Evolutionary conservation across 2,888 invertebrate species (phyloP).

Genomic region (Anorthoa munda): DNA sequence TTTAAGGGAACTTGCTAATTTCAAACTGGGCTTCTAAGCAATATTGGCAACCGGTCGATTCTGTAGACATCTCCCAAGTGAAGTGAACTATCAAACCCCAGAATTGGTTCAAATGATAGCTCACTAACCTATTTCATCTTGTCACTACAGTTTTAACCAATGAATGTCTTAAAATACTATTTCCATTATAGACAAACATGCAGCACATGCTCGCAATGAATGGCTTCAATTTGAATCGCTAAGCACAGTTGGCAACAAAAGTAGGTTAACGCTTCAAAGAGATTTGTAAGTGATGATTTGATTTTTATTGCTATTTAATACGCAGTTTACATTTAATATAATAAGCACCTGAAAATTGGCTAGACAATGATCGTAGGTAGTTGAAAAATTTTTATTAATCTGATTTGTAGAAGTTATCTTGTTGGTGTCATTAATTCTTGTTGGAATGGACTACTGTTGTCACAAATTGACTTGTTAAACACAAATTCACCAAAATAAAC

Average conservation of each 20-base stretch:
- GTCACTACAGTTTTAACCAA: too few relatives aligned
- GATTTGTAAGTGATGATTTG: not conserved
- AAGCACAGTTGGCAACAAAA: not conserved
- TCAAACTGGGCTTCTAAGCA: not conserved
- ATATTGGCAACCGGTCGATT: not conserved
- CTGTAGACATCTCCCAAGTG: too few relatives aligned
- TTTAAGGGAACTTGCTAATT: too few relatives aligned
- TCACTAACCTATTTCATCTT: too few relatives aligned
- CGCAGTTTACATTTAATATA: too few relatives aligned
- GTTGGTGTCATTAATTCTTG: too few relatives aligned
- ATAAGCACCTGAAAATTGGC: too few relatives aligned
- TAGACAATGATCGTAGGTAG: not conserved
- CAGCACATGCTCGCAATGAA: not conserved
- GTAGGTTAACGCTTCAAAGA: not conserved
- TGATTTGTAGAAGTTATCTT: not conserved
- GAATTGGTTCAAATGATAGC: too few relatives aligned
- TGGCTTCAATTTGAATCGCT: not conserved
- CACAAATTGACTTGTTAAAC: not conserved
- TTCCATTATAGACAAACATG: not conserved
- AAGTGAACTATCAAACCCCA: too few relatives aligned
- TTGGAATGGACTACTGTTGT: not conserved
- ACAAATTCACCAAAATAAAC: not conserved
- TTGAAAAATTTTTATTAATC: not conserved
- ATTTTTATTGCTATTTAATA: not conserved
- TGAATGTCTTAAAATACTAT: too few relatives aligned